Evolutionary conservation across 2,888 invertebrate genomes (phyloP).

Genomic region (Sesia apiformis): DNA sequence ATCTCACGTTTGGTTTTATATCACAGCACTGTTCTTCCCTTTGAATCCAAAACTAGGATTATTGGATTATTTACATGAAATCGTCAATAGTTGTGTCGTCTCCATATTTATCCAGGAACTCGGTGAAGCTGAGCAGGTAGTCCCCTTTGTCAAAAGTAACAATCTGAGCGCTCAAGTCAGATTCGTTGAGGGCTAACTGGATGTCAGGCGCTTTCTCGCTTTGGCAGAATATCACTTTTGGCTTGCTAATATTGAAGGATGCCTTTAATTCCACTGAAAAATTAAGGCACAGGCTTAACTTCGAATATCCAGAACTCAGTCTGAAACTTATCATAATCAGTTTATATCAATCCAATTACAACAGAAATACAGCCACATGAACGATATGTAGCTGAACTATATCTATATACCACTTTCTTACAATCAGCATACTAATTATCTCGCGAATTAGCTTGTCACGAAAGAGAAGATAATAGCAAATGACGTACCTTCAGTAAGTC

Average conservation of each 20-base stretch:
- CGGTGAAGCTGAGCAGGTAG: conserved; percentile 23
- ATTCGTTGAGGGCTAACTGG: conserved; percentile 27
- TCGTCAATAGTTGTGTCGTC: conserved; percentile 17
- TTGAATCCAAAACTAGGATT: neutral
- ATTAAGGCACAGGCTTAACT: neutral
- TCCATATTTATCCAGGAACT: conserved; percentile 25
- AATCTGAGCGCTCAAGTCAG: conserved; percentile 22
- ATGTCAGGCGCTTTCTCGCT: conserved; percentile 28
- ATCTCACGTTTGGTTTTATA: too few species aligned
- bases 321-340: neutral
- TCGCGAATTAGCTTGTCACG: too few species aligned
- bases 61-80: conserved; percentile 19
- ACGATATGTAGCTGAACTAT: too few species aligned
- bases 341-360: too few species aligned
- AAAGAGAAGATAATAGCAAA: too few species aligned
- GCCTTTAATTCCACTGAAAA: conserved; percentile 30
- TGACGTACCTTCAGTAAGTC: too few species aligned
- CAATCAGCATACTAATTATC: too few species aligned
- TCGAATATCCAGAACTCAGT: neutral
- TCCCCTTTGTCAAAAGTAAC: conserved; percentile 33
- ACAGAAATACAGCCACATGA: too few species aligned
- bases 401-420: too few species aligned
- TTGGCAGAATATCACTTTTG: conserved; percentile 38
- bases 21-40: too few species aligned
- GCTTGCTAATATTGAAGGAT: conserved; percentile 22